phyloP scores from a whole-genome alignment of 2,888 invertebrate genomes.

The Aporophyla lueneburgensis region DNA sequence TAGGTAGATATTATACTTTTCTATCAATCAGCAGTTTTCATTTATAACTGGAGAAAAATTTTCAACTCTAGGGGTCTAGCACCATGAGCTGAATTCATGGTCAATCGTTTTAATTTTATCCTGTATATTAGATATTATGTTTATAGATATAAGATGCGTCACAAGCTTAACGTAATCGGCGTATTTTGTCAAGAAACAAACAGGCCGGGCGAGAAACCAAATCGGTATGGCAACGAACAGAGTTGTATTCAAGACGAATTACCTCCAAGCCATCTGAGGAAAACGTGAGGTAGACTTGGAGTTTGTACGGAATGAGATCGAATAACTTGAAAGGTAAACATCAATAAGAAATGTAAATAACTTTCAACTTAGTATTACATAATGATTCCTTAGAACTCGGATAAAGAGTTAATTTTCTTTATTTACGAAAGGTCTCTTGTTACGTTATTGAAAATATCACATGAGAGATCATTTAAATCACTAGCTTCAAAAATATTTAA shows the following conservation, averaged over 20 bases:
- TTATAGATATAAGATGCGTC: too few relatives aligned
- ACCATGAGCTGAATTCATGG: too few relatives aligned
- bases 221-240: background rate
- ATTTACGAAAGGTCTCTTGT: background rate
- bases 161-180: too few relatives aligned
- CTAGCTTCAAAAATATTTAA: slow-evolving; percentile 33
- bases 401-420: background rate
- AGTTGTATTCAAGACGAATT: background rate
- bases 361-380: background rate
- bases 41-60: too few relatives aligned
- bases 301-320: background rate
- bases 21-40: too few relatives aligned
- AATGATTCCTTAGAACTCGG: background rate
- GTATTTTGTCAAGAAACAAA: background rate
- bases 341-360: background rate
- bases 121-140: too few relatives aligned
- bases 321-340: background rate
- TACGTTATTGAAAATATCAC: background rate
- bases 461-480: slow-evolving; percentile 16
- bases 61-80: too few relatives aligned
- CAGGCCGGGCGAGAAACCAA: background rate
- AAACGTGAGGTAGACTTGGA: background rate
- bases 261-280: background rate
- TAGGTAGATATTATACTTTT: too few relatives aligned
- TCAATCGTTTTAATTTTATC: too few relatives aligned